These are phyloP conservation scores for Paraescarpia echinospica DNA, from an alignment of 1,140 invertebrate genomes.

Conservation along the genomic window DNA sequence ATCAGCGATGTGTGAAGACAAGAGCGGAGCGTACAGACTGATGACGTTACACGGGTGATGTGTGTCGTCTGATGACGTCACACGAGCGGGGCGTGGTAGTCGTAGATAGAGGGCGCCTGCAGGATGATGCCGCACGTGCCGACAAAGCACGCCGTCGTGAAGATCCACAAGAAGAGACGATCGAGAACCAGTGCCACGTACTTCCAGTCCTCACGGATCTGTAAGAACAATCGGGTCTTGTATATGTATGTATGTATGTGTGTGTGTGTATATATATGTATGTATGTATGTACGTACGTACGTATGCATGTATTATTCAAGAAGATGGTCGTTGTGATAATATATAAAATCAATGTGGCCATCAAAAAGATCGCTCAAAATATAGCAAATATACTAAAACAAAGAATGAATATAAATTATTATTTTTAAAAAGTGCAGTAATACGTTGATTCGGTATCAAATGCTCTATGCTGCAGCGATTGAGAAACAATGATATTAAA, in stretches of 20 bases:
- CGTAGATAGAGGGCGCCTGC: constrained; percentile 92
- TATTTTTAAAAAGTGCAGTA: too few relatives aligned
- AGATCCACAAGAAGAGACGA: constrained; percentile 95
- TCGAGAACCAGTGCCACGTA: constrained; percentile 99
- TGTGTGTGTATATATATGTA: not conserved
- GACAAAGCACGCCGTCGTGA: constrained; percentile 88
- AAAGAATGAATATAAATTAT: too few relatives aligned
- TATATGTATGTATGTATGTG: not conserved
- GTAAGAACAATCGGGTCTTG: constrained; percentile 27
- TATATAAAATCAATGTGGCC: too few relatives aligned
- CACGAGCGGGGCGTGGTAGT: constrained; percentile 61
- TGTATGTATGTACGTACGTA: not conserved
- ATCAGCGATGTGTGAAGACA: too few relatives aligned
- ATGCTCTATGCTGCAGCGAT: too few relatives aligned
- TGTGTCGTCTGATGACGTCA: not conserved
- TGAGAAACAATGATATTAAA: too few relatives aligned
- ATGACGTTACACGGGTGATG: not conserved
- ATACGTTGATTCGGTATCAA: too few relatives aligned
- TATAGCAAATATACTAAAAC: too few relatives aligned
- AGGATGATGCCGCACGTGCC: constrained; percentile 80
- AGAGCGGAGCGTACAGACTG: not conserved
- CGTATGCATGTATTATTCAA: not conserved
- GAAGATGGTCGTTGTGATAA: not conserved
- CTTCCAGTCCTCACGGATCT: constrained; percentile 83
- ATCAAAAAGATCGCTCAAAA: too few relatives aligned